Evolutionary conservation across 2,888 invertebrate genomes (phyloP).

Genomic region (Amblyjoppa proteus): DNA sequence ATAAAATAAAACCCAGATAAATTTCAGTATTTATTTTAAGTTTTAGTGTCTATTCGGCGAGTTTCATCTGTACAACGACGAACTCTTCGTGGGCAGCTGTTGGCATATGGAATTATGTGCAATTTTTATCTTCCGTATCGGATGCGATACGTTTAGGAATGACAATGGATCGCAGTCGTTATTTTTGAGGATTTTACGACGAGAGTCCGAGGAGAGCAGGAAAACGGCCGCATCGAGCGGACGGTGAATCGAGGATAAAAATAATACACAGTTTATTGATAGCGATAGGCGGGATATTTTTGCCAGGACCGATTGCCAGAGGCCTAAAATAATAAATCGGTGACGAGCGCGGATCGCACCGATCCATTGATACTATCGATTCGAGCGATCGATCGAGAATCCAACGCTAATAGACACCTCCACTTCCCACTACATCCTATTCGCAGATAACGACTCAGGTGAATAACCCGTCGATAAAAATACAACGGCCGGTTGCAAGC

Average conservation of each 20-base stretch:
- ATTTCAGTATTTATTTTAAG: conserved; percentile 17
- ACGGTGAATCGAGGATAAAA: neutral
- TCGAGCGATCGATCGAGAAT: conserved; percentile 48
- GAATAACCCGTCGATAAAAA: conserved; percentile 84
- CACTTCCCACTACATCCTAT: conserved; percentile 66
- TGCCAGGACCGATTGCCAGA: neutral
- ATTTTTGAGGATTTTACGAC: neutral
- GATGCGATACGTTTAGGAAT: too few species aligned
- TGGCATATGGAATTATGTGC: neutral
- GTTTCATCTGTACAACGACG: neutral
- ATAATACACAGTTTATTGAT: conserved; percentile 2
- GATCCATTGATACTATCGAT: conserved; percentile 57
- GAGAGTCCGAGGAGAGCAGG: too few species aligned
- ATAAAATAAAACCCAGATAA: conserved; percentile 20
- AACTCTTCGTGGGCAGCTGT: neutral
- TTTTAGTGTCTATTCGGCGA: neutral
- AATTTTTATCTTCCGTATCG: neutral
- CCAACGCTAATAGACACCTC: conserved; percentile 43
- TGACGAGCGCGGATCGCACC: conserved; percentile 30
- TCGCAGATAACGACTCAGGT: conserved; percentile 80
- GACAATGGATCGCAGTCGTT: neutral
- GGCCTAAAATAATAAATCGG: conserved; percentile 45
- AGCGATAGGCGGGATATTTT: conserved; percentile 51
- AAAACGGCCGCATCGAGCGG: neutral
- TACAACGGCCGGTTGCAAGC: conserved; percentile 75